Evolutionary conservation across 2,888 invertebrate genomes (phyloP).

Genomic region (Halocaridina rubra): DNA sequence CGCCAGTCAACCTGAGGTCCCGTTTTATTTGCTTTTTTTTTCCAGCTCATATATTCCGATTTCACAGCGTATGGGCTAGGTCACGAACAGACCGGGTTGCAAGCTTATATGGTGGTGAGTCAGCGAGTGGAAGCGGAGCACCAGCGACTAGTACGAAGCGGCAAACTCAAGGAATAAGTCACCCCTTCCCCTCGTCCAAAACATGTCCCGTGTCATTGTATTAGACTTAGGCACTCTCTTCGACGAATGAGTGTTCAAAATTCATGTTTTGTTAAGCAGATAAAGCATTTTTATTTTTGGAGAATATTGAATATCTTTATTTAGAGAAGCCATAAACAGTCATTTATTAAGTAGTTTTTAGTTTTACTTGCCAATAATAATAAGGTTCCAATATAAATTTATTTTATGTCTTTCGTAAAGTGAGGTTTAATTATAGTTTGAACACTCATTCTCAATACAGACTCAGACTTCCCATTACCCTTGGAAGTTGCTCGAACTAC

Average conservation of each 20-base stretch:
- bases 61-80: conserved; percentile 62
- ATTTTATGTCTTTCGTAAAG: no score
- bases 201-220: conserved; percentile 42
- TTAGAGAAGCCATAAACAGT: no score
- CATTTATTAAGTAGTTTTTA: no score
- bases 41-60: conserved; percentile 63
- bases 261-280: neutral
- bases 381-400: no score
- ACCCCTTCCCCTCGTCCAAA: conserved; percentile 45
- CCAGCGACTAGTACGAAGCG: conserved; percentile 60
- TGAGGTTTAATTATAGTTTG: no score
- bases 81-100: conserved; percentile 60
- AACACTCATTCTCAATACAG: conserved; percentile 25
- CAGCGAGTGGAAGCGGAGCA: conserved; percentile 60
- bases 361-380: no score
- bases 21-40: conserved; percentile 57
- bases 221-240: conserved; percentile 24
- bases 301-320: no score
- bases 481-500: conserved; percentile 21
- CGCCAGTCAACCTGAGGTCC: conserved; percentile 46
- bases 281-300: no score
- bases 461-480: conserved; percentile 32
- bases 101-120: conserved; percentile 62
- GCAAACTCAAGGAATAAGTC: conserved; percentile 60
- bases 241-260: conserved; percentile 28